phyloP scores from a whole-genome alignment of 1,140 invertebrate genomes.

The Drosophila fuyamai region DNA sequence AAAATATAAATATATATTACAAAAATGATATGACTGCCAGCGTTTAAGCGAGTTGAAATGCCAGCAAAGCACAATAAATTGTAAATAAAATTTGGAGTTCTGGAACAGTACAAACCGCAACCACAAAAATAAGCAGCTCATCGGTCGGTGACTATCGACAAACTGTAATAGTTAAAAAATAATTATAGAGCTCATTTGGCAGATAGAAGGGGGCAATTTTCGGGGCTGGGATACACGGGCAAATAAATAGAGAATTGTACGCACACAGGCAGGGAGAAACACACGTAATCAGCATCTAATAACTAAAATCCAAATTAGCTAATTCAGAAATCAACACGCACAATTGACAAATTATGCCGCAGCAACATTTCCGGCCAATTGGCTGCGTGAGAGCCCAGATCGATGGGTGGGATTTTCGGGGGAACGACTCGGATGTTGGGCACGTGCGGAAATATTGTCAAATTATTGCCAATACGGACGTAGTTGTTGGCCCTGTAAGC shows the following conservation, averaged over 20 bases:
- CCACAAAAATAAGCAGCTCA: conserved; percentile 62
- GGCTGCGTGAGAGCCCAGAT: conserved; percentile 60
- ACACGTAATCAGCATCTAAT: conserved; percentile 78
- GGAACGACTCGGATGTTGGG: conserved; percentile 13
- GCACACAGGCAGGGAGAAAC: conserved; percentile 4
- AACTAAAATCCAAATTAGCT: conserved; percentile 82
- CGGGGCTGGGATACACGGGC: not conserved
- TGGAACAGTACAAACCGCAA: conserved; percentile 36
- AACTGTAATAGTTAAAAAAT: conserved; percentile 61
- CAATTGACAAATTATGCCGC: conserved; percentile 82
- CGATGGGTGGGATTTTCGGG: not conserved
- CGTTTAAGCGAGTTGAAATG: conserved; percentile 16
- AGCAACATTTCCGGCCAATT: conserved; percentile 80
- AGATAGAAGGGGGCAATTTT: conserved; percentile 9
- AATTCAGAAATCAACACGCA: conserved; percentile 83
- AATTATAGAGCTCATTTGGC: conserved; percentile 73
- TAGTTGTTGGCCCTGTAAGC: conserved; percentile 24
- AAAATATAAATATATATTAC: conserved; percentile 7
- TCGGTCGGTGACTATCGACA: conserved; percentile 26
- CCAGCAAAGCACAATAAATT: conserved; percentile 40
- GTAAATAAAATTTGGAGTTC: conserved; percentile 19
- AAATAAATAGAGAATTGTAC: not conserved
- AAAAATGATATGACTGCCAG: conserved; percentile 14
- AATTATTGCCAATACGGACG: conserved; percentile 57
- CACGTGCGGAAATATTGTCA: conserved; percentile 71